Evolutionary conservation across 2,888 invertebrate genomes (phyloP).

Genomic region (Drosophila heteroneura): DNA sequence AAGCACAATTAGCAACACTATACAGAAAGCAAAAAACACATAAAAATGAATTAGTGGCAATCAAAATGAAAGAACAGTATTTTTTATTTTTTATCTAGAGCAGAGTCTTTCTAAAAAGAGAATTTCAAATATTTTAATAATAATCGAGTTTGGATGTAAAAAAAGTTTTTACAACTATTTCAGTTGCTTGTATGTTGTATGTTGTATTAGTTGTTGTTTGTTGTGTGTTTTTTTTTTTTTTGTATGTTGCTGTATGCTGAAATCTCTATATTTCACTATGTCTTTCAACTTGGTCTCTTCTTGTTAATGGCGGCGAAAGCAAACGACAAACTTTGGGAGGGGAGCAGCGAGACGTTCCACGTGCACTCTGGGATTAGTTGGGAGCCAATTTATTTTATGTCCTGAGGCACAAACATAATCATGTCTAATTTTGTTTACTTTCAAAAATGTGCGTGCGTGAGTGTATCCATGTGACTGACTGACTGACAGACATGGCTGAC

Average conservation of each 20-base stretch:
- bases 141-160: neutral
- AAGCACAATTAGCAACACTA: neutral
- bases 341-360: constrained; percentile 45
- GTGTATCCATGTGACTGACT: constrained; percentile 46
- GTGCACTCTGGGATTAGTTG: constrained; percentile 75
- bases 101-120: neutral
- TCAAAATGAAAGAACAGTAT: neutral
- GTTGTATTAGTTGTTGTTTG: neutral
- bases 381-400: constrained; percentile 81
- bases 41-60: neutral
- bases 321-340: constrained; percentile 29
- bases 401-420: constrained; percentile 79
- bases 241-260: neutral
- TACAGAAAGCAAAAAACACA: neutral
- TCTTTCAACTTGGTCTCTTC: constrained; percentile 37
- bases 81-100: neutral
- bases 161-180: neutral
- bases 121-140: neutral
- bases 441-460: constrained; percentile 77
- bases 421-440: constrained; percentile 82
- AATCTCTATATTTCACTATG: constrained; percentile 3
- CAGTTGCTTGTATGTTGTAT: neutral
- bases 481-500: constrained; percentile 24
- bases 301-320: constrained; percentile 29
- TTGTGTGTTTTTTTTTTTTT: neutral